Evolutionary conservation across 2,888 invertebrate species (phyloP).

Genomic region (Euclidia mi): DNA sequence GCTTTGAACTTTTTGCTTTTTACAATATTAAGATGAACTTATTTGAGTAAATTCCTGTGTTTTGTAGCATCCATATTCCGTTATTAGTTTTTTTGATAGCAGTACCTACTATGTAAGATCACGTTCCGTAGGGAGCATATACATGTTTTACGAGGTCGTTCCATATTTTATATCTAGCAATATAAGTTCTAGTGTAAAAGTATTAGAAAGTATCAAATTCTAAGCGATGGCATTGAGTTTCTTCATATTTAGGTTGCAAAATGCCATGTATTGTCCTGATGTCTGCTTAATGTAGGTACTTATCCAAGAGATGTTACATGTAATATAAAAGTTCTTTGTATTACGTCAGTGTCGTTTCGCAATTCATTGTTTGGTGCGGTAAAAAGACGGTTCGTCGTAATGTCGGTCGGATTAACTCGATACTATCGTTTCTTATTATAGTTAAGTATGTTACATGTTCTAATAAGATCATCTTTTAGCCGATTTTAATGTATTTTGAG

Average conservation of each 20-base stretch:
- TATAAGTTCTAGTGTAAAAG: slow-evolving; percentile 12
- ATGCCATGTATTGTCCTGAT: slow-evolving; percentile 34
- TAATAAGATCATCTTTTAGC: not conserved
- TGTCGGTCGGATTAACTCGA: slow-evolving; percentile 24
- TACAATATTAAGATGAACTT: too few relatives aligned
- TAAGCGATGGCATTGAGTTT: slow-evolving; percentile 12
- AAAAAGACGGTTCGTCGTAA: slow-evolving; percentile 23
- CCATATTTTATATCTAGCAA: not conserved
- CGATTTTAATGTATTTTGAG: not conserved
- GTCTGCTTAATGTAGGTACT: slow-evolving; percentile 18
- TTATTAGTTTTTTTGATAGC: not conserved
- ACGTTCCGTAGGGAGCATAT: slow-evolving; percentile 2
- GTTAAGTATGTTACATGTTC: not conserved
- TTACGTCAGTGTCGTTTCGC: slow-evolving; percentile 42
- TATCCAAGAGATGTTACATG: slow-evolving; percentile 34
- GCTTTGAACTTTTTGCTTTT: too few relatives aligned
- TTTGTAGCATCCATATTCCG: not conserved
- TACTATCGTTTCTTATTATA: slow-evolving; percentile 21
- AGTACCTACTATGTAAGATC: not conserved
- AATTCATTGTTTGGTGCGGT: slow-evolving; percentile 38
- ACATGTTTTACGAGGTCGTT: slow-evolving; percentile 16
- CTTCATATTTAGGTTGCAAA: slow-evolving; percentile 32
- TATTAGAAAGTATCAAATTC: slow-evolving; percentile 30
- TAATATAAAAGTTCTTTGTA: slow-evolving; percentile 26
- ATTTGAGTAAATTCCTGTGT: not conserved